These are phyloP conservation scores for Metridium senile DNA, from an alignment of 92 coral and sea anemone species.

Conservation along the genomic window DNA sequence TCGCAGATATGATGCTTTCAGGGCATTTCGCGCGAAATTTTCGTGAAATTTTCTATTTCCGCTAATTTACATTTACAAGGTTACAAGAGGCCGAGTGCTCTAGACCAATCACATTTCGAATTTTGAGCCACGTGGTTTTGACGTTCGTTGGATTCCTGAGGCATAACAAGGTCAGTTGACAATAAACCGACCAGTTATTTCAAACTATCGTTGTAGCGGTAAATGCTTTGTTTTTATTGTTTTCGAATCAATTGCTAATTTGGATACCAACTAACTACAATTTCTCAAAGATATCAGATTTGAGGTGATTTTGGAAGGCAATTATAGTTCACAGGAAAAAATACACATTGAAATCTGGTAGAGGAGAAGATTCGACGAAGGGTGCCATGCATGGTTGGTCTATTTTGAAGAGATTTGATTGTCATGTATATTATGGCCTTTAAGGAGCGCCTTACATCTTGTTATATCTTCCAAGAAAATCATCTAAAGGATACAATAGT, in stretches of 20 bases:
- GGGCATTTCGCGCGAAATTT: background rate
- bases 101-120: constrained; percentile 12
- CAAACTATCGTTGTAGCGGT: constrained; percentile 14
- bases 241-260: constrained; percentile 1
- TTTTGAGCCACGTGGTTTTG: constrained; percentile 23
- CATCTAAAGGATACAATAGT: constrained; percentile 10
- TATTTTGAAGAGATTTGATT: background rate
- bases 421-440: background rate
- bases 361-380: background rate
- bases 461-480: background rate
- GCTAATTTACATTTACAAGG: background rate
- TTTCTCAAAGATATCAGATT: background rate
- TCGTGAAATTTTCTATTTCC: background rate
- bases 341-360: too few relatives aligned
- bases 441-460: background rate
- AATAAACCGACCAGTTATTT: constrained; percentile 35
- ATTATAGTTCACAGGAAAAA: background rate
- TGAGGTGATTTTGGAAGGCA: background rate
- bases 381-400: too few relatives aligned
- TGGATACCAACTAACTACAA: background rate
- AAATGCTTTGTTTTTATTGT: constrained; percentile 15
- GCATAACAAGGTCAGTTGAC: constrained; percentile 33
- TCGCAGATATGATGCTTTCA: background rate
- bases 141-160: constrained; percentile 24
- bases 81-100: background rate